Conservation (phyloP, 2,888 invertebrate species). For the Trissolcus brochymenae region DNA sequence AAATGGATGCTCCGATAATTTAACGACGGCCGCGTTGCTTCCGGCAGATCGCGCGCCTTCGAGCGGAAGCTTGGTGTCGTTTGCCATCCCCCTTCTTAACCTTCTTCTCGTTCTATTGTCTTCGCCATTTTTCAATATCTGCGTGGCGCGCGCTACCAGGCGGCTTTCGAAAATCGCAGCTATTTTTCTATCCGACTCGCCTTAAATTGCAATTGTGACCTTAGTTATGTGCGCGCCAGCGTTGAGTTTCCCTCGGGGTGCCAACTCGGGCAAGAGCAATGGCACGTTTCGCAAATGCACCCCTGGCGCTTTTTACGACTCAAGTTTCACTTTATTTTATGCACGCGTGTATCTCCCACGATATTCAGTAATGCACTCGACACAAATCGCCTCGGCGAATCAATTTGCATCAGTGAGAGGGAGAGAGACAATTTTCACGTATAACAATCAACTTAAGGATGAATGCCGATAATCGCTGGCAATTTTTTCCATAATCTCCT, state of each 20-base stretch:
- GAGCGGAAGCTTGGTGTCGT: slow-evolving; percentile 36
- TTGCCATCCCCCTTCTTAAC: slow-evolving; percentile 26
- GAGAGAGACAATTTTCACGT: slow-evolving; percentile 16
- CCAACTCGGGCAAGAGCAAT: slow-evolving; percentile 22
- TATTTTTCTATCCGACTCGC: slow-evolving; percentile 60
- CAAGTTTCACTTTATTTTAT: slow-evolving; percentile 38
- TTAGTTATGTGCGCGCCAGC: slow-evolving; percentile 53
- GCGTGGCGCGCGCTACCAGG: slow-evolving; percentile 56
- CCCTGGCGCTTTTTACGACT: slow-evolving; percentile 39
- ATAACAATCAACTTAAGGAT: slow-evolving; percentile 17
- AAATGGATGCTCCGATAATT: slow-evolving; percentile 74
- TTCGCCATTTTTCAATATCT: slow-evolving; percentile 69
- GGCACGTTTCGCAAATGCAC: slow-evolving; percentile 35
- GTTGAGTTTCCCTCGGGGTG: slow-evolving; percentile 22
- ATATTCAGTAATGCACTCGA: slow-evolving; percentile 27
- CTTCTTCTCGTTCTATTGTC: slow-evolving; percentile 63
- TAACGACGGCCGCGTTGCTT: slow-evolving; percentile 62
- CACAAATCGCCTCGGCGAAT: slow-evolving; percentile 36
- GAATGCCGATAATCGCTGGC: not conserved
- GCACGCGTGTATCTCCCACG: slow-evolving; percentile 16
- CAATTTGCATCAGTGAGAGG: slow-evolving; percentile 25
- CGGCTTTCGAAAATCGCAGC: slow-evolving; percentile 69
- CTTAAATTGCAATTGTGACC: slow-evolving; percentile 61
- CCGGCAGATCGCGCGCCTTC: slow-evolving; percentile 53
- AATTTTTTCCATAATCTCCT: slow-evolving; percentile 5